These are phyloP conservation scores for Athene cunicularia DNA, from an alignment of 2,113 vertebrate genomes.

Conservation along the genomic window DNA sequence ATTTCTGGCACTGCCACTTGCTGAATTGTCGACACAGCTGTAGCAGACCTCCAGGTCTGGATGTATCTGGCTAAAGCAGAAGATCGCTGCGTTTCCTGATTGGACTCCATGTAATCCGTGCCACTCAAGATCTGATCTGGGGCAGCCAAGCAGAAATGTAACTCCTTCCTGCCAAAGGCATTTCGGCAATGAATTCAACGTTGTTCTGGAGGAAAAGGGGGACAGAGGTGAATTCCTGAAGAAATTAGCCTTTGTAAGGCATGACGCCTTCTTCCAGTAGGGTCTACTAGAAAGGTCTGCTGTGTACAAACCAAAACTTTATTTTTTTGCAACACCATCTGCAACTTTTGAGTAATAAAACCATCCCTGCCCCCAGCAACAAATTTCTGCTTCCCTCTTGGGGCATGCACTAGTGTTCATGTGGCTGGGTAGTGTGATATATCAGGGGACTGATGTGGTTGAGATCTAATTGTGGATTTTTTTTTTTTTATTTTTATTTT, in stretches of 20 bases:
- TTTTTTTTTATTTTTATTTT: background rate
- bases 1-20: conserved; percentile 56
- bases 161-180: background rate
- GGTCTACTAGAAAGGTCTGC: background rate
- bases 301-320: background rate
- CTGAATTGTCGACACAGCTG: conserved; percentile 53
- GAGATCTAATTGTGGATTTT: background rate
- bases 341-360: background rate
- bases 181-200: background rate
- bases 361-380: background rate
- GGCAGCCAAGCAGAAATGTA: conserved; percentile 16
- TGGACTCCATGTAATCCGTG: conserved; percentile 4
- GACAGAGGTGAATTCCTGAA: background rate
- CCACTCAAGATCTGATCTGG: background rate
- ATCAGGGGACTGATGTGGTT: background rate
- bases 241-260: background rate
- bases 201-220: background rate
- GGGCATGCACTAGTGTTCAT: background rate
- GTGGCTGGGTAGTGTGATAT: background rate
- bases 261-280: background rate
- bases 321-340: background rate
- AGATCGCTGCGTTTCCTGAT: background rate
- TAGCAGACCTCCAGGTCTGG: conserved; percentile 55
- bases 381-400: background rate
- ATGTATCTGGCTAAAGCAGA: conserved; percentile 19